These are phyloP conservation scores for Oplegnathus fasciatus DNA, from an alignment of 2,113 vertebrate species.

Conservation along the genomic window DNA sequence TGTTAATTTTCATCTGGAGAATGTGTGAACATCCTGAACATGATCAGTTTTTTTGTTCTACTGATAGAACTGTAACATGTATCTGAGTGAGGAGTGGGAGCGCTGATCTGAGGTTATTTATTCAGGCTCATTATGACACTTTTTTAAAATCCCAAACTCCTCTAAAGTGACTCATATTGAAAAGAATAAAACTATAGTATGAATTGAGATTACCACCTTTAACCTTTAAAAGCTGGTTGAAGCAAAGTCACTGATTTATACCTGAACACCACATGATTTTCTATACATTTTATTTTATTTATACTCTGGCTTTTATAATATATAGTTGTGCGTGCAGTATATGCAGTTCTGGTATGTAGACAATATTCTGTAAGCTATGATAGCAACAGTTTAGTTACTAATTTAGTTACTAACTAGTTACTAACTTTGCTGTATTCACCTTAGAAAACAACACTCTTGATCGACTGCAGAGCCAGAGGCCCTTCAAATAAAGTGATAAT, in stretches of 20 bases:
- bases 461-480: background rate
- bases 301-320: background rate
- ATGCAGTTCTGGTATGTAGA: background rate
- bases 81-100: background rate
- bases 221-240: background rate
- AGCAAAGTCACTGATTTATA: background rate
- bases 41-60: background rate
- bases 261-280: background rate
- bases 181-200: background rate
- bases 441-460: background rate
- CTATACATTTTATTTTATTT: background rate
- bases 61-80: background rate
- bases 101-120: background rate
- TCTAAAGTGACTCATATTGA: background rate
- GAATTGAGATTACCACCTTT: background rate
- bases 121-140: background rate
- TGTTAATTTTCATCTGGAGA: background rate
- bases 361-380: background rate
- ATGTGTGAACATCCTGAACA: background rate
- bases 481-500: slow-evolving; percentile 16
- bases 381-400: background rate
- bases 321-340: background rate
- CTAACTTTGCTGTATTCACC: background rate
- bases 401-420: background rate
- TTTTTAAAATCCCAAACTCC: background rate